These are phyloP conservation scores for Kryphioiulus occultus DNA, from an alignment of 2,888 invertebrate species.

Conservation along the genomic window DNA sequence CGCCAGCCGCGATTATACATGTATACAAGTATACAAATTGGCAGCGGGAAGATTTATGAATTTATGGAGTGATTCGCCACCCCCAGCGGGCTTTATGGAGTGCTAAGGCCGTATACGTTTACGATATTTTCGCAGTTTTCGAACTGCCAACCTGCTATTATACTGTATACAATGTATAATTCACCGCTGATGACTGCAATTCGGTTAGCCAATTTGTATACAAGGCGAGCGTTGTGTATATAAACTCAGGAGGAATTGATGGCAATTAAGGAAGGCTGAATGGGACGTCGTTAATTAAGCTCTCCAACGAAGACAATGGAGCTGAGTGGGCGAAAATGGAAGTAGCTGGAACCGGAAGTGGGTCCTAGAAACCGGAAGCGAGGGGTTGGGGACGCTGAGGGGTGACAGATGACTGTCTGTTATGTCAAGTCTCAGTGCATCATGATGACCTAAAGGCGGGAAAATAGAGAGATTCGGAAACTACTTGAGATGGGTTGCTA, in stretches of 20 bases:
- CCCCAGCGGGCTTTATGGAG: neutral
- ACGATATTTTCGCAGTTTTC: conserved; percentile 17
- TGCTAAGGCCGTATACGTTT: neutral
- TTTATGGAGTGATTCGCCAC: neutral
- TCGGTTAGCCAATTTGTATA: neutral
- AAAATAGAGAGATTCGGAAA: no score
- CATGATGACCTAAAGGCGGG: no score
- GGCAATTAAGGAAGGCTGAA: neutral
- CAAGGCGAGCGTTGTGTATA: neutral
- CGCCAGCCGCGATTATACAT: neutral
- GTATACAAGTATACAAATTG: conserved; percentile 9
- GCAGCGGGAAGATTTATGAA: neutral
- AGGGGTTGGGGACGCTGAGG: no score
- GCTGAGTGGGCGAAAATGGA: neutral
- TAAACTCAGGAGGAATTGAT: neutral
- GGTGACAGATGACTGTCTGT: no score
- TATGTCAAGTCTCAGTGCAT: no score
- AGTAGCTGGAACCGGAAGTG: neutral
- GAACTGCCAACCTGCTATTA: neutral
- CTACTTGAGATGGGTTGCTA: no score
- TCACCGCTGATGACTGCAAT: neutral
- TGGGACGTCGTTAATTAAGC: neutral
- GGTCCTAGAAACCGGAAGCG: neutral
- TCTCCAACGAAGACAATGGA: neutral
- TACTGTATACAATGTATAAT: conserved; percentile 2